Conservation (phyloP, 2,797 vertebrate species). For the Acestrorhynchus altus region DNA sequence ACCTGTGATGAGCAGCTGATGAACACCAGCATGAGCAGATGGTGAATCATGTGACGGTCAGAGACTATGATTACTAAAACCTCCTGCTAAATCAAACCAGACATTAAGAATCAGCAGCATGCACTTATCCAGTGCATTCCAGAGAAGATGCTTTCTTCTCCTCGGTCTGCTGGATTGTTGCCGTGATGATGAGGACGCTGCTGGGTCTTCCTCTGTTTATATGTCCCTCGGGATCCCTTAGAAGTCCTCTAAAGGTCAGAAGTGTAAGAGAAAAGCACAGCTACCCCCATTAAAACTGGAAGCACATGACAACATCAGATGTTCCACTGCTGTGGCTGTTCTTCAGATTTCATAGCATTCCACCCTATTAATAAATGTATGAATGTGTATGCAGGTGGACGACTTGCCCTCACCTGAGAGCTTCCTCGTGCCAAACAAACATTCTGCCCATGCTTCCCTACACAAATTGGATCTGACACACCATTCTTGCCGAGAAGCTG, state of each 20-base stretch:
- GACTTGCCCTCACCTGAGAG: background rate
- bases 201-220: background rate
- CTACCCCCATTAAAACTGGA: background rate
- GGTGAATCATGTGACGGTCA: background rate
- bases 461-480: background rate
- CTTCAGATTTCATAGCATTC: background rate
- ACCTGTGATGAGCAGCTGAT: background rate
- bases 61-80: background rate
- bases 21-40: background rate
- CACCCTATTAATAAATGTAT: constrained; percentile 1
- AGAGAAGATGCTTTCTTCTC: no score
- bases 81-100: background rate
- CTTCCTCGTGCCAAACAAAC: background rate
- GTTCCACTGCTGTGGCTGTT: background rate
- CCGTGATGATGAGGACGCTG: no score
- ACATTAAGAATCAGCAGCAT: background rate
- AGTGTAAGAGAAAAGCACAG: background rate
- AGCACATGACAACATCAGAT: background rate
- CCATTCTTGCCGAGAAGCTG: background rate
- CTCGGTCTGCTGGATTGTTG: no score
- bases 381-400: background rate
- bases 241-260: background rate
- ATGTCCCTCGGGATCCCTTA: background rate
- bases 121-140: background rate
- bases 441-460: background rate